Conservation (phyloP, 2,888 invertebrate genomes). For the Zaprionus bogoriensis region DNA sequence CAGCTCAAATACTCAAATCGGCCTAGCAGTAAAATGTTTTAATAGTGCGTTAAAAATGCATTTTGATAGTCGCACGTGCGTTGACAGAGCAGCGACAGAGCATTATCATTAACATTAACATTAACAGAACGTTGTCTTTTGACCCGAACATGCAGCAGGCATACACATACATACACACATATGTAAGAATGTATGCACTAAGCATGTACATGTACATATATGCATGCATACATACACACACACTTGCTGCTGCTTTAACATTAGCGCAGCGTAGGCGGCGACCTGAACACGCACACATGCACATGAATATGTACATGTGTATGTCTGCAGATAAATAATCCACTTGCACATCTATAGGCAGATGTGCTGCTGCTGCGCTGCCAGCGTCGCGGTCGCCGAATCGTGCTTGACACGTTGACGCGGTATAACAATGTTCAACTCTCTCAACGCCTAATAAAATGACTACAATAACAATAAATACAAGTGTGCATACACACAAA, state of each 20-base stretch:
- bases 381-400: too few relatives aligned
- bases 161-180: too few relatives aligned
- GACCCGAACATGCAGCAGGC: too few relatives aligned
- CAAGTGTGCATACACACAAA: not conserved
- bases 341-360: slow-evolving; percentile 4
- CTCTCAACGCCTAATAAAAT: slow-evolving; percentile 29
- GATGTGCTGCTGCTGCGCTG: slow-evolving; percentile 11
- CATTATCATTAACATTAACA: too few relatives aligned
- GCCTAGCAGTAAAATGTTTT: slow-evolving; percentile 16
- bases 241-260: not conserved
- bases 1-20: slow-evolving; percentile 18
- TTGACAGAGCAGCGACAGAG: too few relatives aligned
- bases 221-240: too few relatives aligned
- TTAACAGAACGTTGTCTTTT: too few relatives aligned
- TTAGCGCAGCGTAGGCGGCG: not conserved
- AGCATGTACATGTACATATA: too few relatives aligned
- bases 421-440: slow-evolving; percentile 30
- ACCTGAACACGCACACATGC: not conserved
- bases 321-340: slow-evolving; percentile 8
- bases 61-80: slow-evolving; percentile 37
- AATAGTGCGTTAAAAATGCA: slow-evolving; percentile 17
- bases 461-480: not conserved
- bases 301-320: not conserved
- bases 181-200: too few relatives aligned
- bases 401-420: slow-evolving; percentile 50